Conservation (phyloP, 2,797 vertebrate species). For the Notolabrus celidotus region DNA sequence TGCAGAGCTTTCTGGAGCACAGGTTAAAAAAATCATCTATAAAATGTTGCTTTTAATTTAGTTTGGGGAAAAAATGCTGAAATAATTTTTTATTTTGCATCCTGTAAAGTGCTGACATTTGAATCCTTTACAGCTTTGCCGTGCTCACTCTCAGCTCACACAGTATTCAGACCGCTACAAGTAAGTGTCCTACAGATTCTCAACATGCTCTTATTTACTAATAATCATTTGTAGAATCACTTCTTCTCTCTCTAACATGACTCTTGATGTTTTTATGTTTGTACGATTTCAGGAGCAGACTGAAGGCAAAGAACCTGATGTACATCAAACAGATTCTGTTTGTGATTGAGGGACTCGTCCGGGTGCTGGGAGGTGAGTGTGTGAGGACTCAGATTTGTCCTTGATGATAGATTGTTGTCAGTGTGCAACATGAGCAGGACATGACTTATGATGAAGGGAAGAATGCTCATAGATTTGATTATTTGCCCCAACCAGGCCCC, state of each 20-base stretch:
- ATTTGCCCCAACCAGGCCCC: not conserved
- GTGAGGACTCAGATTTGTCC: not conserved
- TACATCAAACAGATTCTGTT: constrained; percentile 98
- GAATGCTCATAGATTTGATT: not conserved
- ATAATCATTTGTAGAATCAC: not conserved
- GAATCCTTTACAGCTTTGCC: constrained; percentile 87
- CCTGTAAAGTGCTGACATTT: constrained; percentile 14
- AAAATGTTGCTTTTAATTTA: not conserved
- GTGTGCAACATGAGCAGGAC: not conserved
- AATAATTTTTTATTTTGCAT: too few species aligned
- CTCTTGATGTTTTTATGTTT: constrained; percentile 14
- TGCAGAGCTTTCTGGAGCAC: constrained; percentile 89
- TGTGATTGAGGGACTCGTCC: constrained; percentile 90
- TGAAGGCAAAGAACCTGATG: constrained; percentile 98
- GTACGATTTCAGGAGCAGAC: constrained; percentile 84
- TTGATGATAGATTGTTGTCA: constrained; percentile 6
- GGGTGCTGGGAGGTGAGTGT: constrained; percentile 90
- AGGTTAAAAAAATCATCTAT: constrained; percentile 83
- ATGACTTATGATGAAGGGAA: not conserved
- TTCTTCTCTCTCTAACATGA: not conserved
- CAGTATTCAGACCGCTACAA: constrained; percentile 94
- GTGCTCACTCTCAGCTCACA: constrained; percentile 92
- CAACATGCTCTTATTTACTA: not conserved
- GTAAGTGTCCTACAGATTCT: constrained; percentile 79
- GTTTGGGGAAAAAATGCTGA: too few species aligned